Conservation (phyloP, 2,888 invertebrate genomes). For the Sinodicranocentrus sp. region DNA sequence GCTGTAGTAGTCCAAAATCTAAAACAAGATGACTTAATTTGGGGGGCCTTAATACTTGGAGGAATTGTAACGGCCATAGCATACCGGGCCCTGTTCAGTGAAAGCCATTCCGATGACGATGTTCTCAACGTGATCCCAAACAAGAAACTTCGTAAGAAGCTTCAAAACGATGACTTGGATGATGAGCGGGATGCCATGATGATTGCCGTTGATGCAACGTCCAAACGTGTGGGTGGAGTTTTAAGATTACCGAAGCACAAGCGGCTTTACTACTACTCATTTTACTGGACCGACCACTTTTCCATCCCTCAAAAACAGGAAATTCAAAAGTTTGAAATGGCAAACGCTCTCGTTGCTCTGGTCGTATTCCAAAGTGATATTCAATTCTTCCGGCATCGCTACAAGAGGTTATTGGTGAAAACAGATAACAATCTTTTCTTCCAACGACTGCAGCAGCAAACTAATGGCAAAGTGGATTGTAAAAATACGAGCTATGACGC, state of each 20-base stretch:
- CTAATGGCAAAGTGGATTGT: background rate
- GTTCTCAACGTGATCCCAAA: conserved; percentile 46
- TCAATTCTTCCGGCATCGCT: conserved; percentile 51
- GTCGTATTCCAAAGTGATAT: conserved; percentile 61
- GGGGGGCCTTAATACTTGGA: conserved; percentile 54
- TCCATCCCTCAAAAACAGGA: conserved; percentile 49
- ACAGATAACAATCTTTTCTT: conserved; percentile 27
- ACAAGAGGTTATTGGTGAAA: conserved; percentile 45
- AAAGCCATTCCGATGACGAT: conserved; percentile 36
- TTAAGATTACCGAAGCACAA: conserved; percentile 49
- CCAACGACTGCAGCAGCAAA: conserved; percentile 9
- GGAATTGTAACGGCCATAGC: conserved; percentile 52
- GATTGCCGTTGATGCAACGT: conserved; percentile 42
- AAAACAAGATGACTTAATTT: conserved; percentile 39
- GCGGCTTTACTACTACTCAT: conserved; percentile 54
- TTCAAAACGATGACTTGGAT: conserved; percentile 21
- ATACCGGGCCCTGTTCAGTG: conserved; percentile 41
- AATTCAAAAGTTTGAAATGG: conserved; percentile 43
- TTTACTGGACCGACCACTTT: conserved; percentile 59
- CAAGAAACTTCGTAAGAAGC: conserved; percentile 20
- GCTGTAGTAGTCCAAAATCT: conserved; percentile 11
- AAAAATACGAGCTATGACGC: conserved; percentile 29
- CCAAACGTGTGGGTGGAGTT: conserved; percentile 47
- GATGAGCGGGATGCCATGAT: conserved; percentile 44
- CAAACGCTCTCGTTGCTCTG: conserved; percentile 54